Evolutionary conservation across 2,888 invertebrate genomes (phyloP).

Genomic region (Leptopterna dolabrata): DNA sequence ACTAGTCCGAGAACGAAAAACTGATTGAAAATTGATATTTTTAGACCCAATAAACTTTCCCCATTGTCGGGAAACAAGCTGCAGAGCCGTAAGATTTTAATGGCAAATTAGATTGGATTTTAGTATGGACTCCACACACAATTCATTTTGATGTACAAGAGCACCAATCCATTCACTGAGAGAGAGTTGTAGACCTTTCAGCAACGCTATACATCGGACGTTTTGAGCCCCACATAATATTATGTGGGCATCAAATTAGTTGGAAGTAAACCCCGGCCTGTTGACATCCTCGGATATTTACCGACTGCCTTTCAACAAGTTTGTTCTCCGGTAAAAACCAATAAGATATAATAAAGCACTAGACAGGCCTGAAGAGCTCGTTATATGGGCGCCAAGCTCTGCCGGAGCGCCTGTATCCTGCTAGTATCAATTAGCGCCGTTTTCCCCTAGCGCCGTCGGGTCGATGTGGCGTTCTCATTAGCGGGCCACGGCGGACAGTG

Average conservation of each 20-base stretch:
- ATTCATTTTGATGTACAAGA: no score
- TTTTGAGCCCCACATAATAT: neutral
- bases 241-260: neutral
- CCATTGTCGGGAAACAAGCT: no score
- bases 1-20: no score
- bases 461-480: slow-evolving; percentile 36
- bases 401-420: neutral
- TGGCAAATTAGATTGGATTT: no score
- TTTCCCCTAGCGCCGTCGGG: neutral
- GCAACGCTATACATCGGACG: no score
- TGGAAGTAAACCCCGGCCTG: neutral
- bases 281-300: neutral
- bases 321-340: neutral
- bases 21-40: no score
- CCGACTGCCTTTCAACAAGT: neutral
- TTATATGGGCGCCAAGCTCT: neutral
- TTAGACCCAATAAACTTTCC: no score
- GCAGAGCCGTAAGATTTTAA: no score
- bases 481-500: neutral
- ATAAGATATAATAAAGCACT: neutral
- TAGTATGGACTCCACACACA: no score
- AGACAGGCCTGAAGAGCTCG: neutral
- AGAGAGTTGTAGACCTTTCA: no score
- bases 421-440: slow-evolving; percentile 2
- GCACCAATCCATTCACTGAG: no score